Percentiles rank a stretch among this genome's conserved stretches.
Conservation (phyloP, 2,113 vertebrate species). For the Ictalurus furcatus region DNA sequence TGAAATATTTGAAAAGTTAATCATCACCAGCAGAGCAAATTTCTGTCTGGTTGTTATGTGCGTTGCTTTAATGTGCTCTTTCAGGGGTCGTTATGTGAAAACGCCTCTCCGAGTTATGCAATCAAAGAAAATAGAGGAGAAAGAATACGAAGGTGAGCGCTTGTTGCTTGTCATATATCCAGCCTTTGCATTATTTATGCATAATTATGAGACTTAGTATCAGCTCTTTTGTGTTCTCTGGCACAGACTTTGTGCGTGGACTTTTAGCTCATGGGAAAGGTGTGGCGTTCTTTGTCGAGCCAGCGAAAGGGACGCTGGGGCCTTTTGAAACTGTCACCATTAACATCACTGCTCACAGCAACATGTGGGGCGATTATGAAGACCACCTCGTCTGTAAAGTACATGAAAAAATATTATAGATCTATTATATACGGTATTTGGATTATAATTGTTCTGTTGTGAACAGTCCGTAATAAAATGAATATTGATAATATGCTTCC, state of each 20-base stretch:
- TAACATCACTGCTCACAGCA: constrained; percentile 80
- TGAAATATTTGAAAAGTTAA: neutral
- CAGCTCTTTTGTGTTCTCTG: constrained; percentile 20
- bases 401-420: constrained; percentile 41
- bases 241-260: constrained; percentile 75
- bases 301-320: constrained; percentile 74
- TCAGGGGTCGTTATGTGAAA: constrained; percentile 58
- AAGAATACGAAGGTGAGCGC: constrained; percentile 73
- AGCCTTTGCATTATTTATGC: neutral
- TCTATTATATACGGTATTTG: neutral
- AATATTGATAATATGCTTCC: neutral
- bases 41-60: neutral
- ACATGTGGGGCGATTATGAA: constrained; percentile 94
- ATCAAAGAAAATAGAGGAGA: constrained; percentile 69
- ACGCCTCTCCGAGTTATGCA: constrained; percentile 64
- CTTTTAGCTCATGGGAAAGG: constrained; percentile 84
- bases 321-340: constrained; percentile 78
- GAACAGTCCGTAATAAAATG: neutral
- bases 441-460: neutral
- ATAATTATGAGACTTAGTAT: neutral
- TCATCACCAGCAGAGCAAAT: neutral
- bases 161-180: neutral
- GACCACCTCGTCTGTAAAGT: constrained; percentile 87
- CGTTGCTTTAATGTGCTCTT: constrained; percentile 25
- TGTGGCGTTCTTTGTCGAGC: constrained; percentile 76